phyloP scores from a whole-genome alignment of 2,113 vertebrate species.

The Notarius lentiginosus region DNA sequence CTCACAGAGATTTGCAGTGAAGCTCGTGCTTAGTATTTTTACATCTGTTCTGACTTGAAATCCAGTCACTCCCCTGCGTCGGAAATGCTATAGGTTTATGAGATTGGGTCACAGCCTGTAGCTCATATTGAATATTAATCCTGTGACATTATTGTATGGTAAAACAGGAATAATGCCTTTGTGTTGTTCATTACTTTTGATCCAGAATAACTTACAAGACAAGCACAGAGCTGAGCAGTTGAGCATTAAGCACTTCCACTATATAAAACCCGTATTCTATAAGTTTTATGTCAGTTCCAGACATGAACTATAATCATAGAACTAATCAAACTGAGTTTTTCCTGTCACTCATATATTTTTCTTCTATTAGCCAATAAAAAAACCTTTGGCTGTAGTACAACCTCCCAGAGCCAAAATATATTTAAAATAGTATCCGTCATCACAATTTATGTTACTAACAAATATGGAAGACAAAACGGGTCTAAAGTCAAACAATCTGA shows the following conservation, averaged over 20 bases:
- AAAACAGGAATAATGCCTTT: neutral
- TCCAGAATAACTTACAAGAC: neutral
- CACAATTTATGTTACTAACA: too few relatives aligned
- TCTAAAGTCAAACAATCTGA: too few relatives aligned
- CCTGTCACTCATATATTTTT: neutral
- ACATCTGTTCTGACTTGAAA: neutral
- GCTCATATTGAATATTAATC: neutral
- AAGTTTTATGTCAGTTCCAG: neutral
- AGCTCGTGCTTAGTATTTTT: neutral
- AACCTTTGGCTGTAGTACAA: neutral
- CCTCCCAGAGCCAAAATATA: neutral
- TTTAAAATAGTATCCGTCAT: neutral
- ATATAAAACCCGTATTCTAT: neutral
- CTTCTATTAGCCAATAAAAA: neutral
- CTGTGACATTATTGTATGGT: neutral
- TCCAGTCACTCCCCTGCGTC: neutral
- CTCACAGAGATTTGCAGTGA: neutral
- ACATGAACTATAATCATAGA: neutral
- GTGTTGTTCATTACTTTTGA: neutral
- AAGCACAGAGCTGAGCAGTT: neutral
- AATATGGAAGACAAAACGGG: too few relatives aligned
- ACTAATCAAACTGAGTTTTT: neutral
- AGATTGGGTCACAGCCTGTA: neutral
- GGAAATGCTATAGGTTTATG: neutral
- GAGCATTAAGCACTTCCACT: neutral